A percentile compares a stretch with the other conserved stretches of the same genome.
phyloP scores from a whole-genome alignment of 2,797 vertebrate genomes.

The Astyanax mexicanus region DNA sequence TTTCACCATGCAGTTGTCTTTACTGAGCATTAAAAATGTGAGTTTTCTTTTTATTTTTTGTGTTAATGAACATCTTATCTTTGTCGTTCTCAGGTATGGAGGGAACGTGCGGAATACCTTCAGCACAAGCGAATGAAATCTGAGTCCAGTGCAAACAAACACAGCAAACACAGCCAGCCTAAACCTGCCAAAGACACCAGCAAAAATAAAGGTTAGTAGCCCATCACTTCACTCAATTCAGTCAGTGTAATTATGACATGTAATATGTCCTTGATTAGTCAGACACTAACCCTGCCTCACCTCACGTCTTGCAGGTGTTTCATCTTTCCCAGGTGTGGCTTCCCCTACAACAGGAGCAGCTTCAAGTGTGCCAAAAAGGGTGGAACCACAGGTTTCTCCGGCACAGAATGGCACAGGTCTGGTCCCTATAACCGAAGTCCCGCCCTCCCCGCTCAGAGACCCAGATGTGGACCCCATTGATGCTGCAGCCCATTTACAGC shows the following conservation, averaged over 20 bases:
- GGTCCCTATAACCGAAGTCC: constrained; percentile 67
- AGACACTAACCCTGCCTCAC: not conserved
- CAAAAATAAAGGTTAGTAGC: constrained; percentile 50
- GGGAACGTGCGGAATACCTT: constrained; percentile 88
- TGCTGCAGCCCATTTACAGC: constrained; percentile 92
- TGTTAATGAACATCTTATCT: not conserved
- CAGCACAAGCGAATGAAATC: constrained; percentile 89
- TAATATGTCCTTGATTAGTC: not conserved
- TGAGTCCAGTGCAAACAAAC: constrained; percentile 84
- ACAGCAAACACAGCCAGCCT: constrained; percentile 47
- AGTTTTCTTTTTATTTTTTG: too few relatives aligned
- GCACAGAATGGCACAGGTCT: constrained; percentile 79
- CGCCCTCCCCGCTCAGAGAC: constrained; percentile 76
- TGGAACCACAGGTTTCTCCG: constrained; percentile 66
- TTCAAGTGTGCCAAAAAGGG: constrained; percentile 28
- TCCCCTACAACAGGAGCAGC: not conserved
- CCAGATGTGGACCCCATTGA: constrained; percentile 87
- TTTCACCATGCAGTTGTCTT: not conserved
- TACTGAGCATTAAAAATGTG: too few relatives aligned
- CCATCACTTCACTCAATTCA: not conserved
- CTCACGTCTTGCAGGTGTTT: constrained; percentile 8
- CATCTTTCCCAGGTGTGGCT: constrained; percentile 9
- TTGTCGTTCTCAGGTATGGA: constrained; percentile 79
- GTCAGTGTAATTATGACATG: not conserved
- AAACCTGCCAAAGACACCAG: constrained; percentile 47